These are phyloP conservation scores for Parochlus steinenii DNA, from an alignment of 2,888 invertebrate genomes.

Conservation along the genomic window DNA sequence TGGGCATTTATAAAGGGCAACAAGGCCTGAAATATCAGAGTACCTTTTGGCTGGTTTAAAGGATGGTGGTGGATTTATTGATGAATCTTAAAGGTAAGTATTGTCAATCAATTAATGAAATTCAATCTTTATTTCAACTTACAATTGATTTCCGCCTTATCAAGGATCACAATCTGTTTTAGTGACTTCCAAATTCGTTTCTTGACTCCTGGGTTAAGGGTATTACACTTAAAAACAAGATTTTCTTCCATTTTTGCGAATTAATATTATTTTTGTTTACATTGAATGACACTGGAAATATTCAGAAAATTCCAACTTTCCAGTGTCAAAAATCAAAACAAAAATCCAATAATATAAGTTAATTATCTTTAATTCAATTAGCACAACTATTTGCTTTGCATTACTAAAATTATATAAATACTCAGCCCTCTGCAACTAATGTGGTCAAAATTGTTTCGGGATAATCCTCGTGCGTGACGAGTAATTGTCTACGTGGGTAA, in stretches of 20 bases:
- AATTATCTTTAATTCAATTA: too few species aligned
- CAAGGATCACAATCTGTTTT: constrained; percentile 56
- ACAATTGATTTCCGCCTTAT: constrained; percentile 53
- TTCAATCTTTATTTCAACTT: constrained; percentile 21
- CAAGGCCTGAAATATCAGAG: constrained; percentile 79
- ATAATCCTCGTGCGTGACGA: too few species aligned
- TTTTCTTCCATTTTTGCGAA: constrained; percentile 5
- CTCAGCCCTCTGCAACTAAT: too few species aligned
- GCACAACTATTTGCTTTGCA: too few species aligned
- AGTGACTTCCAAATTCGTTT: constrained; percentile 76
- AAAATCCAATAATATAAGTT: too few species aligned
- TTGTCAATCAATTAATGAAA: not conserved
- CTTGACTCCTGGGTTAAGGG: constrained; percentile 30
- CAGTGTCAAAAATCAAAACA: too few species aligned
- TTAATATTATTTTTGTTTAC: too few species aligned
- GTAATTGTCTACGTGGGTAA: too few species aligned
- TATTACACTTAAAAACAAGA: constrained; percentile 9
- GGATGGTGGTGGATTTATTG: constrained; percentile 81
- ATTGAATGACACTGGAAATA: too few species aligned
- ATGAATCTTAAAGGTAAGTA: constrained; percentile 46
- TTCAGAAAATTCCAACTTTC: too few species aligned
- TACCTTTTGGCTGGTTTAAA: constrained; percentile 85
- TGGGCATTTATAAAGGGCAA: constrained; percentile 78
- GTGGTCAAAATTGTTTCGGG: too few species aligned
- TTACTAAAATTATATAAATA: too few species aligned